These are phyloP conservation scores for Oryzias celebensis DNA, from an alignment of 2,113 vertebrate species.

Conservation along the genomic window DNA sequence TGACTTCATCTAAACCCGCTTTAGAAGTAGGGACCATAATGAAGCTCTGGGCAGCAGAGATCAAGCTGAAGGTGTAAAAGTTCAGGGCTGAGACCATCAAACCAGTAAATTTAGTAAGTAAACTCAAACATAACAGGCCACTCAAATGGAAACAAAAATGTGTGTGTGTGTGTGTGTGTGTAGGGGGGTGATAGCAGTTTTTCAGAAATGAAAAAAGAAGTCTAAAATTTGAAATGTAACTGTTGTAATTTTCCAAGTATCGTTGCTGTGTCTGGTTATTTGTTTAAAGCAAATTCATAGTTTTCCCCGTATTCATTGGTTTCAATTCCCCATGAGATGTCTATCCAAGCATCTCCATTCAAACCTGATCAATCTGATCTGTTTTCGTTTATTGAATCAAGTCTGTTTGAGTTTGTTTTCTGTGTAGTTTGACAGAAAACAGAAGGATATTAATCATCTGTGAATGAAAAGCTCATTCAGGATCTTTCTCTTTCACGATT, in stretches of 20 bases:
- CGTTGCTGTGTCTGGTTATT: too few species aligned
- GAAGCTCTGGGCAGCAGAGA: slow-evolving; percentile 25
- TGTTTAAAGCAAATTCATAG: too few species aligned
- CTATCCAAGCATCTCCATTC: too few species aligned
- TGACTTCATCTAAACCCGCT: slow-evolving; percentile 28
- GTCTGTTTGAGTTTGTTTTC: too few species aligned
- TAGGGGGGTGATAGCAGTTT: not conserved
- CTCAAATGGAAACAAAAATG: not conserved
- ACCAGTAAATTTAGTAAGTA: slow-evolving; percentile 9
- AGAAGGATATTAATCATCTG: too few species aligned
- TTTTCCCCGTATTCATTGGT: too few species aligned
- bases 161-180: not conserved
- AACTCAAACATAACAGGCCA: not conserved
- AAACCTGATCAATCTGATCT: too few species aligned
- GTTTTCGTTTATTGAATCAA: too few species aligned
- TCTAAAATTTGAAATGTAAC: not conserved
- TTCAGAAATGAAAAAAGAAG: not conserved
- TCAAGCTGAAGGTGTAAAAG: slow-evolving; percentile 24
- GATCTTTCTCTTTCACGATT: not conserved
- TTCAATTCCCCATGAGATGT: too few species aligned
- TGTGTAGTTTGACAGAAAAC: too few species aligned
- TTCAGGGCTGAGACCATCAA: slow-evolving; percentile 27
- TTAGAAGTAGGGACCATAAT: slow-evolving; percentile 24
- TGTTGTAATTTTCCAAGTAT: too few species aligned
- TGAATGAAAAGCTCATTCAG: too few species aligned